These are phyloP conservation scores for Caenorhabditis sinica DNA, from an alignment of 2,888 invertebrate genomes.

Conservation along the genomic window DNA sequence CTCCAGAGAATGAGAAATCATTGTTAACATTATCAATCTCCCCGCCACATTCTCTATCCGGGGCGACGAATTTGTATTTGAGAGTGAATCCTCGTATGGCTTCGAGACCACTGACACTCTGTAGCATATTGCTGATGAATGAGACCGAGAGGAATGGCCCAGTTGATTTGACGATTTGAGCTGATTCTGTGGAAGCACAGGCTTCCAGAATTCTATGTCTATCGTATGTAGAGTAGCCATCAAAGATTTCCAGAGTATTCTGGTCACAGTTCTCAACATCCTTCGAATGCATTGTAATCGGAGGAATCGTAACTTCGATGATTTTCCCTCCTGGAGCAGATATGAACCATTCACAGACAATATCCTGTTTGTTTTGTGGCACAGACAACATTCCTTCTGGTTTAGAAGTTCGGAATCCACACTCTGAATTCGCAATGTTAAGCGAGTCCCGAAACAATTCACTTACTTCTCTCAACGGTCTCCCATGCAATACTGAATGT, in stretches of 20 bases:
- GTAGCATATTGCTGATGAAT: constrained; percentile 64
- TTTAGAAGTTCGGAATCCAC: constrained; percentile 70
- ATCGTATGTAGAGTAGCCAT: constrained; percentile 68
- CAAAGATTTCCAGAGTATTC: constrained; percentile 74
- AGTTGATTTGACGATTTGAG: constrained; percentile 56
- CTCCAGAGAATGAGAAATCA: constrained; percentile 69
- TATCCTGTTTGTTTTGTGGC: constrained; percentile 66
- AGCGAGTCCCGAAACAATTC: too few relatives aligned
- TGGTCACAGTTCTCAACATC: constrained; percentile 73
- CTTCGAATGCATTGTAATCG: constrained; percentile 69
- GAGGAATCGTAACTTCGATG: constrained; percentile 75
- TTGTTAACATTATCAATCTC: constrained; percentile 59
- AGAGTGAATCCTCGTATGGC: constrained; percentile 72
- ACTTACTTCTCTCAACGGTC: constrained; percentile 59
- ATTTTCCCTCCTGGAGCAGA: constrained; percentile 69
- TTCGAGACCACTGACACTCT: constrained; percentile 36
- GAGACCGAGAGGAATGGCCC: constrained; percentile 70
- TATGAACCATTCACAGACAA: constrained; percentile 73
- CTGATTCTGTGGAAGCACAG: constrained; percentile 58
- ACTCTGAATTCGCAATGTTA: constrained; percentile 41
- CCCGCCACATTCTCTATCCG: constrained; percentile 71
- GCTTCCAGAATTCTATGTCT: constrained; percentile 61
- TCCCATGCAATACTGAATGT: constrained; percentile 66
- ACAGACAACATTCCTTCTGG: constrained; percentile 65
- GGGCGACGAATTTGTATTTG: constrained; percentile 71